phyloP scores from a whole-genome alignment of 1,140 invertebrate genomes.

The Pseudomyrmex sp. region DNA sequence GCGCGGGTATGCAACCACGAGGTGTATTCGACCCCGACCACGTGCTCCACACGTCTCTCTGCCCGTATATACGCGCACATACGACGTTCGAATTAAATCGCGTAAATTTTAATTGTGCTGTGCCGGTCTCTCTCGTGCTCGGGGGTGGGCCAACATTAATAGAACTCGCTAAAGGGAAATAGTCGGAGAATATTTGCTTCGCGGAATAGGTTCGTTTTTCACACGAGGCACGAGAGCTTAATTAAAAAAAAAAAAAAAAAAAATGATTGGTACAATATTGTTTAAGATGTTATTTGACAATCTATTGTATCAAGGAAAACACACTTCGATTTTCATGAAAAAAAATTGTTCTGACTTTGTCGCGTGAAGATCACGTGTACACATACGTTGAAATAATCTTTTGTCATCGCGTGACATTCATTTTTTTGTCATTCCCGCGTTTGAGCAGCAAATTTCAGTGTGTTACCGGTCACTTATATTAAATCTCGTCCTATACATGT shows the following conservation, averaged over 20 bases:
- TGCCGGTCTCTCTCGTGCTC: not conserved
- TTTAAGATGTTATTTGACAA: conserved; percentile 5
- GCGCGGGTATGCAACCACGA: conserved; percentile 13
- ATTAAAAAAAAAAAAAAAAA: too few species aligned
- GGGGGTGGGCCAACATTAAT: not conserved
- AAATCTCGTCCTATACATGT: not conserved
- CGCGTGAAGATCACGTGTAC: too few species aligned
- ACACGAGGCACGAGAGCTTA: too few species aligned
- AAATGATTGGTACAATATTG: not conserved
- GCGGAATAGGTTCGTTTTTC: conserved; percentile 6
- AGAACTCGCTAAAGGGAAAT: not conserved
- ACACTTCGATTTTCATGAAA: too few species aligned
- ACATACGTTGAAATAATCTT: not conserved
- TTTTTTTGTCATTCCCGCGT: not conserved
- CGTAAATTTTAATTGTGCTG: conserved; percentile 59
- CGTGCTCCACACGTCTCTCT: not conserved
- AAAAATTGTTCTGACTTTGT: too few species aligned
- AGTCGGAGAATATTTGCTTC: conserved; percentile 11
- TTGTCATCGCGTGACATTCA: not conserved
- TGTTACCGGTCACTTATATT: conserved; percentile 5
- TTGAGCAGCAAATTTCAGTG: not conserved
- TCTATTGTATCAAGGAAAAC: too few species aligned
- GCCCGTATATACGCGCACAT: not conserved
- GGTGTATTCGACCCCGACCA: not conserved
- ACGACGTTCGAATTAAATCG: conserved; percentile 41